Conservation (phyloP, 2,888 invertebrate species). For the Quadroppia sp. region DNA sequence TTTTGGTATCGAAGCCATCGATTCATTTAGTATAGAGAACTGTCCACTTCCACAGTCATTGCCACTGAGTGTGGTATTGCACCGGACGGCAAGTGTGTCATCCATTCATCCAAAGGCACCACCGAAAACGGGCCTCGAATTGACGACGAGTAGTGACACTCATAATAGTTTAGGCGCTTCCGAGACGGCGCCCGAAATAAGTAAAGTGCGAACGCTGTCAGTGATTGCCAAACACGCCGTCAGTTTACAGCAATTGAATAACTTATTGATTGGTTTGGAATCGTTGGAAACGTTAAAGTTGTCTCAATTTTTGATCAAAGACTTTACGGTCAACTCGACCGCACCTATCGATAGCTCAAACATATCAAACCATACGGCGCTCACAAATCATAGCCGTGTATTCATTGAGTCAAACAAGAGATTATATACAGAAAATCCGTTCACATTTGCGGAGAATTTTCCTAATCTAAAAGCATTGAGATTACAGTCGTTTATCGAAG, state of each 20-base stretch:
- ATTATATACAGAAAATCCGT: constrained; percentile 39
- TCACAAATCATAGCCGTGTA: neutral
- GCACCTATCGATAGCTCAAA: constrained; percentile 26
- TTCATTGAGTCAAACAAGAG: too few species aligned
- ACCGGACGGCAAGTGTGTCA: constrained; percentile 40
- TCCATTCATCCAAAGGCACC: constrained; percentile 5
- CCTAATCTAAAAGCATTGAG: constrained; percentile 39
- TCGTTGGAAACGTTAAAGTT: constrained; percentile 37
- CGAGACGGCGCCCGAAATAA: constrained; percentile 22
- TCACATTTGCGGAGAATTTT: constrained; percentile 41
- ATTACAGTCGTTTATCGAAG: constrained; percentile 36
- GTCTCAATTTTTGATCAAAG: constrained; percentile 39
- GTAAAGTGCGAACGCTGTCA: constrained; percentile 28
- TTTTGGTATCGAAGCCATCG: constrained; percentile 43
- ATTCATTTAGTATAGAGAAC: constrained; percentile 40
- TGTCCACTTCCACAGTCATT: constrained; percentile 41
- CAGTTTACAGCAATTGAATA: constrained; percentile 34
- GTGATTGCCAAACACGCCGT: neutral
- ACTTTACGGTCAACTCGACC: constrained; percentile 14
- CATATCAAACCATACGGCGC: constrained; percentile 6
- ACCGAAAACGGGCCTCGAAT: neutral
- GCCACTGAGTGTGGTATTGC: constrained; percentile 43
- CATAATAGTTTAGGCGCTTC: neutral
- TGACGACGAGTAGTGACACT: neutral
- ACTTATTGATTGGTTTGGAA: constrained; percentile 29